These are phyloP conservation scores for Megalonaias nervosa DNA, from an alignment of 1,140 invertebrate genomes.

Conservation along the genomic window DNA sequence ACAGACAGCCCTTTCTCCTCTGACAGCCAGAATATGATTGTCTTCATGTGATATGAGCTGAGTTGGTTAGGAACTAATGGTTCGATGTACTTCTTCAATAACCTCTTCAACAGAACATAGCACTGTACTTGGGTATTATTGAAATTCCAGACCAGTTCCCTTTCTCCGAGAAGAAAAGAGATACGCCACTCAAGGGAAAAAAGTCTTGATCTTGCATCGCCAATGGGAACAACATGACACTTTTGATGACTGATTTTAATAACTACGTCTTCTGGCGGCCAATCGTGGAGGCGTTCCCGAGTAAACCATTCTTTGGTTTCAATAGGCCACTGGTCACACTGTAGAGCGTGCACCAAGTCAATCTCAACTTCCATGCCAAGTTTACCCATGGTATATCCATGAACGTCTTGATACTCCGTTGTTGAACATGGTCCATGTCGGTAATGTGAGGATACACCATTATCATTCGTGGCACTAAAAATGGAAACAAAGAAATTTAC, in stretches of 20 bases:
- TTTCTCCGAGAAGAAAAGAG: too few relatives aligned
- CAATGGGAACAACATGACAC: conserved; percentile 18
- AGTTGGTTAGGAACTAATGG: conserved; percentile 8
- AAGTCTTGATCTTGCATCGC: too few relatives aligned
- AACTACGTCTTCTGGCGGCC: conserved; percentile 15
- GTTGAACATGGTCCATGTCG: neutral
- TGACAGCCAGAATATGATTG: conserved; percentile 17
- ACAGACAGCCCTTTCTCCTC: neutral
- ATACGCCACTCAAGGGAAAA: too few relatives aligned
- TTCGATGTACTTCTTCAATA: conserved; percentile 10
- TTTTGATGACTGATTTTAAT: conserved; percentile 1
- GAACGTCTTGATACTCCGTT: neutral
- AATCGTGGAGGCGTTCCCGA: conserved; percentile 8
- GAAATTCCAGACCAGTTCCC: neutral
- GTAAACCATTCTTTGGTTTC: conserved; percentile 24
- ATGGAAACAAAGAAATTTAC: neutral
- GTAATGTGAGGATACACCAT: neutral
- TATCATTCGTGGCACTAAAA: too few relatives aligned
- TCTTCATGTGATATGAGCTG: conserved; percentile 26
- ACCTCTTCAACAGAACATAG: conserved; percentile 14
- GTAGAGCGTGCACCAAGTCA: neutral
- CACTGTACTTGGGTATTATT: conserved; percentile 14
- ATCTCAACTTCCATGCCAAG: neutral
- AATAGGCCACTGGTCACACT: conserved; percentile 7
- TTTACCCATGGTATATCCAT: neutral